phyloP scores from a whole-genome alignment of 2,888 invertebrate genomes.

The Andrena flavipes region DNA sequence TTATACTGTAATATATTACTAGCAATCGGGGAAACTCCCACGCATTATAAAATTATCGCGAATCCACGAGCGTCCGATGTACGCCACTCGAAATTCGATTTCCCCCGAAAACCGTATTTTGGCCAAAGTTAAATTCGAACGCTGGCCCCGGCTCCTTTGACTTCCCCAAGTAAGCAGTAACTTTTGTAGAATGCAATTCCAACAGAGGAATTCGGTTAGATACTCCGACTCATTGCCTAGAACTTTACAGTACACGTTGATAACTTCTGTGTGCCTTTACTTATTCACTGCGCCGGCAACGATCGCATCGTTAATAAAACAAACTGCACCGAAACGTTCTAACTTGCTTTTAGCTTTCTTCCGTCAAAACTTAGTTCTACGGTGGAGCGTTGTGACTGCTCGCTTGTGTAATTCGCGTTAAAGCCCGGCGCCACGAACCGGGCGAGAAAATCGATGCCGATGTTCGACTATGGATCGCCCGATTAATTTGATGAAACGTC shows the following conservation, averaged over 20 bases:
- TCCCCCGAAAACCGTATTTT: constrained; percentile 25
- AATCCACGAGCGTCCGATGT: constrained; percentile 4
- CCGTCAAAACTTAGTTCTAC: background rate
- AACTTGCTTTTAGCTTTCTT: constrained; percentile 7
- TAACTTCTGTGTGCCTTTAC: constrained; percentile 34
- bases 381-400: background rate
- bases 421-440: background rate
- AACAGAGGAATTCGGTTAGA: constrained; percentile 40
- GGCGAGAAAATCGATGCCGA: background rate
- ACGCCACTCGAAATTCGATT: constrained; percentile 32
- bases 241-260: constrained; percentile 45
- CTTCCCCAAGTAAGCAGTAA: constrained; percentile 44
- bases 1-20: background rate
- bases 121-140: constrained; percentile 40
- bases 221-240: constrained; percentile 22
- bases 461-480: constrained; percentile 23
- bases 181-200: constrained; percentile 40
- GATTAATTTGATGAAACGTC: constrained; percentile 24
- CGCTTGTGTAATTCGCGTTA: constrained; percentile 5
- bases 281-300: constrained; percentile 36
- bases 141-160: constrained; percentile 34
- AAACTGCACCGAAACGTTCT: constrained; percentile 8
- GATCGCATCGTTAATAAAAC: constrained; percentile 32
- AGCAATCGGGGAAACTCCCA: background rate
- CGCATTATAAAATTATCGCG: constrained; percentile 18